A percentile compares a stretch with the other conserved stretches of the same genome.
Conservation (phyloP, 2,113 vertebrate genomes). For the Motacilla alba region DNA sequence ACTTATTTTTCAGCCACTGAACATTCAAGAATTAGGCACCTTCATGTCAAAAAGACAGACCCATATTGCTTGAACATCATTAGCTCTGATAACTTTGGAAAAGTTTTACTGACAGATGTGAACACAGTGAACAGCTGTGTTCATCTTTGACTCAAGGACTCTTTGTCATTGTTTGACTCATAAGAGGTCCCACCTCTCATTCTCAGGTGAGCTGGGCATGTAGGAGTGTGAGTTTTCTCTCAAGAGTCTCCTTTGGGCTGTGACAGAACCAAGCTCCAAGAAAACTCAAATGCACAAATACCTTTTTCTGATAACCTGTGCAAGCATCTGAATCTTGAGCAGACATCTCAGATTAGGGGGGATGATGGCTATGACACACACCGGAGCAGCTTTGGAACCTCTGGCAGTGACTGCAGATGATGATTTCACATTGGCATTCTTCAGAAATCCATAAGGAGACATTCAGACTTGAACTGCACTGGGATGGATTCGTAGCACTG, state of each 20-base stretch:
- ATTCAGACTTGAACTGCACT: neutral
- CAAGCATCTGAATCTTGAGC: neutral
- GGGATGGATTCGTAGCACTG: neutral
- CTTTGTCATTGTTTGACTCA: neutral
- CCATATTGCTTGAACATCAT: neutral
- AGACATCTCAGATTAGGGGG: neutral
- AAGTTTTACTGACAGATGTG: neutral
- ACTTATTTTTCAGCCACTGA: neutral
- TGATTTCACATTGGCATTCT: neutral
- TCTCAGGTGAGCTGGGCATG: neutral
- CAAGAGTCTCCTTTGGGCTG: neutral
- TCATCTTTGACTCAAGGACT: neutral
- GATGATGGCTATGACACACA: neutral
- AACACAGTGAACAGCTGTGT: neutral
- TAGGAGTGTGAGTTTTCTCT: neutral
- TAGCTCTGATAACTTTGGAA: neutral
- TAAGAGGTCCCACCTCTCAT: neutral
- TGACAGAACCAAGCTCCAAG: neutral
- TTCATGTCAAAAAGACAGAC: neutral
- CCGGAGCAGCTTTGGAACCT: neutral
- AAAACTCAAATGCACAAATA: neutral
- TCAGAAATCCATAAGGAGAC: neutral
- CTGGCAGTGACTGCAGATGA: neutral
- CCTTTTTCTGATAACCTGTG: neutral
- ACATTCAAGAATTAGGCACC: neutral